phyloP scores from a whole-genome alignment of 2,113 vertebrate species.

The Neotragus moschatus region DNA sequence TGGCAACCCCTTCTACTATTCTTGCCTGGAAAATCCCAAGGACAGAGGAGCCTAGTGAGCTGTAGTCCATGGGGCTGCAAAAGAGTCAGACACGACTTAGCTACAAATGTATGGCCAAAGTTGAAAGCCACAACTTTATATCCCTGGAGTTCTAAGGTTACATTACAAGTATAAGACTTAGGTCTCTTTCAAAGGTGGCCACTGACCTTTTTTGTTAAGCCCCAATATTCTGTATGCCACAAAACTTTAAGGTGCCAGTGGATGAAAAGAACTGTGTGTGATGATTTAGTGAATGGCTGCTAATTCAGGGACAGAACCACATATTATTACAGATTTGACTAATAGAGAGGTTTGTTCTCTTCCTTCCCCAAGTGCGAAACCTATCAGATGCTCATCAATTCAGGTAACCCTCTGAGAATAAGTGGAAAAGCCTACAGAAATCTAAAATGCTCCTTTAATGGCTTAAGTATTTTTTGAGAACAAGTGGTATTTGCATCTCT shows the following conservation, averaged over 20 bases:
- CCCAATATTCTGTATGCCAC: background rate
- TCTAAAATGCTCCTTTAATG: background rate
- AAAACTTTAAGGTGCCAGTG: background rate
- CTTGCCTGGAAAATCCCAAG: background rate
- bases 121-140: background rate
- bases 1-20: background rate
- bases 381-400: conserved; percentile 21
- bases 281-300: background rate
- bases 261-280: background rate
- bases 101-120: background rate
- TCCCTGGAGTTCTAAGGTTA: background rate
- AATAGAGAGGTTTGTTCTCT: conserved; percentile 38
- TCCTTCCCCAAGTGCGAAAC: background rate
- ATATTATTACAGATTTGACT: background rate
- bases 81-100: background rate
- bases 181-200: background rate
- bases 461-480: conserved; percentile 48
- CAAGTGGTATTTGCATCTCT: conserved; percentile 56
- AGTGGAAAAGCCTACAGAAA: conserved; percentile 18
- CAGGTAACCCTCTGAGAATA: conserved; percentile 4
- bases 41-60: background rate
- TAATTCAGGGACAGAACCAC: background rate
- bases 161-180: background rate
- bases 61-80: background rate
- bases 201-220: background rate